Conservation (phyloP, 1,140 invertebrate species). For the Drosophila nikananu region DNA sequence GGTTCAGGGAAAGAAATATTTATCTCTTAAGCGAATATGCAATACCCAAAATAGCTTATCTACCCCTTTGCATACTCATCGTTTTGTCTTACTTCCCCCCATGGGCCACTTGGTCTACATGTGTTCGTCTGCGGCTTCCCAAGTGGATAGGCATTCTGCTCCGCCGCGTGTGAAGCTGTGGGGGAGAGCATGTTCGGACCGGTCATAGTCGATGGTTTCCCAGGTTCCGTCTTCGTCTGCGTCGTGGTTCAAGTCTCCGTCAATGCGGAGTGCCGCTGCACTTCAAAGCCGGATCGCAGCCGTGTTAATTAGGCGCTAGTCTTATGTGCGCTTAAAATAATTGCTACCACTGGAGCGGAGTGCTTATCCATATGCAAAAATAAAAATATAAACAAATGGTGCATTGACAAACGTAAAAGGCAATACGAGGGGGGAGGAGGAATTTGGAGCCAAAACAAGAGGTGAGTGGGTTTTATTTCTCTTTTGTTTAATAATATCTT, state of each 20-base stretch:
- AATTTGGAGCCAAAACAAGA: constrained; percentile 34
- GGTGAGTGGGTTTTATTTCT: constrained; percentile 30
- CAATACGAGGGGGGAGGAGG: constrained; percentile 12
- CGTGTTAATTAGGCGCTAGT: constrained; percentile 72
- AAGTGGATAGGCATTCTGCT: neutral
- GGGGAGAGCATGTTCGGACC: constrained; percentile 38
- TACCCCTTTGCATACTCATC: constrained; percentile 17
- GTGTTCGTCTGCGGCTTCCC: constrained; percentile 17
- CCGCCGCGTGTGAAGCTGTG: constrained; percentile 32
- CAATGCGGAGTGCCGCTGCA: constrained; percentile 38
- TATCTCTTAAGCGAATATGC: no score
- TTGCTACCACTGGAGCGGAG: constrained; percentile 56
- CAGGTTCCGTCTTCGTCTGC: constrained; percentile 24
- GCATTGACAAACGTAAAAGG: constrained; percentile 45
- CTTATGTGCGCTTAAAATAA: constrained; percentile 75
- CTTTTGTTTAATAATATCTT: constrained; percentile 36
- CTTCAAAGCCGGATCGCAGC: constrained; percentile 61
- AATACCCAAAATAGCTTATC: neutral
- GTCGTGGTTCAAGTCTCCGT: neutral
- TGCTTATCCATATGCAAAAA: constrained; percentile 41
- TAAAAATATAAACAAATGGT: constrained; percentile 45
- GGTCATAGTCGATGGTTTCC: constrained; percentile 40
- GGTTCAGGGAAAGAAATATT: neutral
- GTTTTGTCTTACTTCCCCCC: constrained; percentile 20
- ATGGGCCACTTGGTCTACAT: constrained; percentile 12